These are phyloP conservation scores for Bucco capensis DNA, from an alignment of 2,113 vertebrate species.

Conservation along the genomic window DNA sequence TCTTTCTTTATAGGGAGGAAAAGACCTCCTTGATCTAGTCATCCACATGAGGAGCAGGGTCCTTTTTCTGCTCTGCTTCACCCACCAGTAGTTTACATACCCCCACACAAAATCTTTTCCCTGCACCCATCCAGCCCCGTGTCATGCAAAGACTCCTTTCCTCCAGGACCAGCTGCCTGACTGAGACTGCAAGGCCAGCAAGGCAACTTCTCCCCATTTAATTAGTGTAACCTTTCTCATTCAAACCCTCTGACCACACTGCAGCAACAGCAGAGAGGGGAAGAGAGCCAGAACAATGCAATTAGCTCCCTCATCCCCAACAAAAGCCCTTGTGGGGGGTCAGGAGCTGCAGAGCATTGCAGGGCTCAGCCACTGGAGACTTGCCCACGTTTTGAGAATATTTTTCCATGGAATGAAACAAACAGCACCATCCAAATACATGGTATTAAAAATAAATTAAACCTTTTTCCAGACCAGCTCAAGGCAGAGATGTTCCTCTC, in stretches of 20 bases:
- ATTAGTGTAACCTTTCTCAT: too few species aligned
- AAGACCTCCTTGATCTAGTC: neutral
- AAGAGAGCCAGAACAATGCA: accelerated
- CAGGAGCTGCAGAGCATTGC: neutral
- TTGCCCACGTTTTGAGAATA: accelerated
- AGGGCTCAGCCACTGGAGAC: neutral
- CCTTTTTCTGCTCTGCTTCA: neutral
- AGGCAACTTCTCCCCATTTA: neutral
- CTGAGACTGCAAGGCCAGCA: accelerated
- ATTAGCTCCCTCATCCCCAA: neutral
- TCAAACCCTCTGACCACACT: neutral
- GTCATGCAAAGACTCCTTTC: neutral
- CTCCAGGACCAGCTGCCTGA: neutral
- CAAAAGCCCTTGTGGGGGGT: neutral
- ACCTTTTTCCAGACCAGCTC: neutral
- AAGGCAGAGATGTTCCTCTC: neutral
- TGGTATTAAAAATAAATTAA: accelerated
- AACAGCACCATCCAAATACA: neutral
- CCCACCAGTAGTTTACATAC: neutral
- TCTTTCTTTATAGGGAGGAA: neutral
- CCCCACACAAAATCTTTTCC: neutral
- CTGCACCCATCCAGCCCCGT: neutral
- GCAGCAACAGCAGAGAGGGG: neutral
- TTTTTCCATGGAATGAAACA: neutral
- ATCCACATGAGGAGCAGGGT: neutral